Evolutionary conservation across 2,797 vertebrate genomes (phyloP).

Genomic region (Coccyzus lansbergi): DNA sequence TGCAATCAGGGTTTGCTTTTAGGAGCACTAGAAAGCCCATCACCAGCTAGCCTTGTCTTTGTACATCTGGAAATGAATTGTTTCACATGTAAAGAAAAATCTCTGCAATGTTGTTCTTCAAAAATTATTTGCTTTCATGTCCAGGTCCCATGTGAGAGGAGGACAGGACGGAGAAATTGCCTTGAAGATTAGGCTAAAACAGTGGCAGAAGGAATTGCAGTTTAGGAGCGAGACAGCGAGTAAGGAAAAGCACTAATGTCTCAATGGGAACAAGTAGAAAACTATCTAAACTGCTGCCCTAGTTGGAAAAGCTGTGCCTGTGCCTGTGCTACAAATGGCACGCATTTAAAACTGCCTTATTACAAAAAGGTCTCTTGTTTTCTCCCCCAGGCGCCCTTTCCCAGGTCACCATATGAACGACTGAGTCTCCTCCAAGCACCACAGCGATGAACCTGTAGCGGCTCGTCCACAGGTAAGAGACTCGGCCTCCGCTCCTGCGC

Average conservation of each 20-base stretch:
- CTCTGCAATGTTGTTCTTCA: background rate
- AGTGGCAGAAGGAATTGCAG: background rate
- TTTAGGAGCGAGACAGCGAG: fast-evolving
- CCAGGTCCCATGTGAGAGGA: background rate
- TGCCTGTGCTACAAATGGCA: fast-evolving
- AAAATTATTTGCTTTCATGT: background rate
- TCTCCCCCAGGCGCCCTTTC: background rate
- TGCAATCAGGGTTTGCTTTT: background rate
- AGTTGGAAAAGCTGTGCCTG: background rate
- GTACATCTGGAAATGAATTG: background rate
- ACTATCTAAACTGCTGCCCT: background rate
- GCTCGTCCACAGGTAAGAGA: constrained; percentile 36
- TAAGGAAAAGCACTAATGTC: background rate
- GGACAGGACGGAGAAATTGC: background rate
- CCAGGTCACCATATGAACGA: background rate
- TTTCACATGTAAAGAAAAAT: background rate
- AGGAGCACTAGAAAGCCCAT: background rate
- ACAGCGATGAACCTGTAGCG: constrained; percentile 7
- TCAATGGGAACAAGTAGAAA: background rate
- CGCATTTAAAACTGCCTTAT: background rate
- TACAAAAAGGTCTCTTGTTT: background rate
- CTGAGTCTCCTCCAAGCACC: background rate
- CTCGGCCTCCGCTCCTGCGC: fast-evolving
- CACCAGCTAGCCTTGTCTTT: background rate
- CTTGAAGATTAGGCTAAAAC: background rate